phyloP scores from a whole-genome alignment of 2,797 vertebrate genomes.

The Parambassis ranga region DNA sequence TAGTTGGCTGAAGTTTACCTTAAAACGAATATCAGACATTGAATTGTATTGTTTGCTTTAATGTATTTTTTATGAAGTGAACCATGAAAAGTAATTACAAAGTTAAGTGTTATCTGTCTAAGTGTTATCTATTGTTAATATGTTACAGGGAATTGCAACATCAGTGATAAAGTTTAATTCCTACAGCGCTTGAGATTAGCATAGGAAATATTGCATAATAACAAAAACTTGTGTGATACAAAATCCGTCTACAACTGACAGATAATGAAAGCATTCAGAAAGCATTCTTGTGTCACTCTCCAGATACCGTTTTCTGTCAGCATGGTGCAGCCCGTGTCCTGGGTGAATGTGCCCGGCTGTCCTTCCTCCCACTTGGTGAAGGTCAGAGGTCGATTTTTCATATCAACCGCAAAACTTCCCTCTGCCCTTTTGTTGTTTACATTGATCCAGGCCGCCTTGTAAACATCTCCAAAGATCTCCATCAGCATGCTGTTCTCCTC shows the following conservation, averaged over 20 bases:
- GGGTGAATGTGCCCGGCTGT: slow-evolving; percentile 32
- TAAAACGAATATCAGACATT: too few species aligned
- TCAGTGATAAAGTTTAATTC: too few species aligned
- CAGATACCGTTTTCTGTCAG: slow-evolving; percentile 8
- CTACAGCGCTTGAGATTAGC: too few species aligned
- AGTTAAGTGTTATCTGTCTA: too few species aligned
- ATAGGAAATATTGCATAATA: too few species aligned
- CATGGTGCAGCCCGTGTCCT: slow-evolving; percentile 30
- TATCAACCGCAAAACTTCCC: slow-evolving; percentile 10
- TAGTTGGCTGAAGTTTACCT: too few species aligned
- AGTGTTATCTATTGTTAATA: too few species aligned
- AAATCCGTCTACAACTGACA: slow-evolving; percentile 28
- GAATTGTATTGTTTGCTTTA: too few species aligned
- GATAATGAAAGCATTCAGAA: slow-evolving; percentile 19
- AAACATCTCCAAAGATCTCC: background rate
- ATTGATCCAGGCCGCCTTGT: slow-evolving; percentile 26
- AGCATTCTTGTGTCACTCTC: slow-evolving; percentile 15
- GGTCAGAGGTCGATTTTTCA: slow-evolving; percentile 9
- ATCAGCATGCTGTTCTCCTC: slow-evolving; percentile 31
- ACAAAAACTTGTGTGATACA: too few species aligned
- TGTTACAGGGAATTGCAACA: too few species aligned
- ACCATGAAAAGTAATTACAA: too few species aligned
- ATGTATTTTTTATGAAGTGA: too few species aligned
- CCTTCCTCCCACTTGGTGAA: slow-evolving; percentile 34
- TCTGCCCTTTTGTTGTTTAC: slow-evolving; percentile 7